Evolutionary conservation across 2,888 invertebrate species (phyloP).

Genomic region (Dolichopus griseipennis): DNA sequence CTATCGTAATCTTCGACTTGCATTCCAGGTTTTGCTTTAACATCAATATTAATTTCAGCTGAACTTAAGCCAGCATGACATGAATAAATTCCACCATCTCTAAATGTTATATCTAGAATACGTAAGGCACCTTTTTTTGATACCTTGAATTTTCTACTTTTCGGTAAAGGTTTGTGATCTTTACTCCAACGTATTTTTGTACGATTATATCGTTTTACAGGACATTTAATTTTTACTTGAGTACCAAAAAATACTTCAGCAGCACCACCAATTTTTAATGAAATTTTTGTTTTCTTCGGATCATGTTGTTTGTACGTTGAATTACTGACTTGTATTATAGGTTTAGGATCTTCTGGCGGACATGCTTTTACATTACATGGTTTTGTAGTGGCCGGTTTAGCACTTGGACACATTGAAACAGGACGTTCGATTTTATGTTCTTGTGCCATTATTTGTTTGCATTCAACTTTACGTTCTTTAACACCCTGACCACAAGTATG

Average conservation of each 20-base stretch:
- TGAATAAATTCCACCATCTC: conserved; percentile 77
- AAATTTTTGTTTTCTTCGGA: conserved; percentile 69
- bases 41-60: conserved; percentile 70
- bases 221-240: conserved; percentile 88
- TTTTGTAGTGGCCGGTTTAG: conserved; percentile 67
- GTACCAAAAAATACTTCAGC: conserved; percentile 87
- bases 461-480: conserved; percentile 72
- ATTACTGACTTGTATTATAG: conserved; percentile 69
- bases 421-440: conserved; percentile 79
- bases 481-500: conserved; percentile 86
- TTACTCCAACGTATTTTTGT: conserved; percentile 85
- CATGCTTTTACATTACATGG: conserved; percentile 80
- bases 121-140: conserved; percentile 85
- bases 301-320: conserved; percentile 78
- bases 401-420: conserved; percentile 63
- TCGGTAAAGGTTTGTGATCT: conserved; percentile 66
- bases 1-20: conserved; percentile 67
- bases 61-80: conserved; percentile 76
- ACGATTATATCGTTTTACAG: conserved; percentile 70
- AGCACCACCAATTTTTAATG: conserved; percentile 80
- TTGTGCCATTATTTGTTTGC: conserved; percentile 88
- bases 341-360: conserved; percentile 58
- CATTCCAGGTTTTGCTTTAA: conserved; percentile 72
- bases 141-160: conserved; percentile 75
- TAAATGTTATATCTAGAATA: conserved; percentile 68